Evolutionary conservation across 2,797 vertebrate species (phyloP), one percentile per base, ranked within the genome.

Genomic region (Halcyon leucocephala): DNA sequence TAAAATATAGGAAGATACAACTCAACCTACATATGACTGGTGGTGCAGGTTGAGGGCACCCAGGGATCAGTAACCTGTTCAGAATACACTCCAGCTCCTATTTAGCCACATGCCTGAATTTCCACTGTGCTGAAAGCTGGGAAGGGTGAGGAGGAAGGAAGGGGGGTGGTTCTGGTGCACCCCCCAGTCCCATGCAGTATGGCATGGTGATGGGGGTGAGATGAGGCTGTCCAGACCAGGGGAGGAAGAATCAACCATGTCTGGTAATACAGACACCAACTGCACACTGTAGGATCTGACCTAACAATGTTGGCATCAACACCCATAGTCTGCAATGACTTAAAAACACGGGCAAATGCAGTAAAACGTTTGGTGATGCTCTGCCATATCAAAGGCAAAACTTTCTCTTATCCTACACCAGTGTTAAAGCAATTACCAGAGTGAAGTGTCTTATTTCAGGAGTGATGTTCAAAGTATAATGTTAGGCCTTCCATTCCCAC

Each of bases 121-220:
- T 79, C 44, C 3, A 7, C 49, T 41, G 10, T 44, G 57, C n/a
- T 57, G 54, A 44, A 86, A 64, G 61, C 24, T 35, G 60, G 25
- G 24, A 82, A 3, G 9, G 3, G 7, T 10, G 5, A 57, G 15
- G 12, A 83, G 4, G 28, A 95, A 31, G 37, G 19, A 52, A 80
- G 2, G 26, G 10, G 3, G 5, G 7, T 4, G 7, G 10, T 33
- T 85, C 37, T 87, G 33, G 19, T 28, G 29, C 6, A 44, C 21
- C 33, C 33, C 31, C 19, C 19, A 39, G 57, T 25, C 62, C 26
- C 31, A 8, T 26, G 62, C 48, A 67, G 16, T 6, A 16, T 22
- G 28, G 8, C 0, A 0, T 31, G 7, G n/a, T 44, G 26, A 33
- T 1, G 2, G n/a, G 9, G 8, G 14, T 57, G 12, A 74, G 42